A percentile compares a stretch with the other conserved stretches of the same genome.
Conservation (phyloP, 1,140 invertebrate genomes). For the Calycopis cecrops region DNA sequence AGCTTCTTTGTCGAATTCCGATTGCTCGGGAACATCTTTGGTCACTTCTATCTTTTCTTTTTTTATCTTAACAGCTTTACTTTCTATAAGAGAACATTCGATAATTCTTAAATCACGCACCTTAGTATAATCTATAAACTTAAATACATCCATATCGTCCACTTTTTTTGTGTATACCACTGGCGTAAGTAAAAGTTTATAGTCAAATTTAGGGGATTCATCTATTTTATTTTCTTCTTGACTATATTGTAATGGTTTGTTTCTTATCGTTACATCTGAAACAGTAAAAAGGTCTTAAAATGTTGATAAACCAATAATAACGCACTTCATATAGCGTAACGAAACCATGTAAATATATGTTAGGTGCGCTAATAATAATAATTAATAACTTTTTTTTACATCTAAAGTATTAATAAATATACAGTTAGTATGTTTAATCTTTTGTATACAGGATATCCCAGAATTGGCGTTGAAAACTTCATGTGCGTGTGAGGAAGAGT, state of each 20-base stretch:
- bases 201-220: conserved; percentile 38
- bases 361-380: too few relatives aligned
- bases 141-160: conserved; percentile 50
- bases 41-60: conserved; percentile 15
- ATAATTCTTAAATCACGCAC: conserved; percentile 38
- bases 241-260: too few relatives aligned
- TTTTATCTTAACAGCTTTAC: conserved; percentile 36
- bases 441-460: neutral
- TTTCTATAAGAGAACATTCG: conserved; percentile 36
- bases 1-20: neutral
- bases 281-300: neutral
- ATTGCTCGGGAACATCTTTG: neutral
- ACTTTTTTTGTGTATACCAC: conserved; percentile 51
- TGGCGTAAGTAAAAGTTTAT: conserved; percentile 52
- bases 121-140: conserved; percentile 26
- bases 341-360: neutral
- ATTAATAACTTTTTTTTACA: neutral
- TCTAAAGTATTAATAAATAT: too few relatives aligned
- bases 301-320: neutral
- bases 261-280: neutral
- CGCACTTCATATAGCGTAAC: neutral
- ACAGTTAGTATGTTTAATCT: neutral
- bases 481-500: too few relatives aligned
- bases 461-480: too few relatives aligned
- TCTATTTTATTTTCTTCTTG: neutral